Evolutionary conservation across 2,113 vertebrate genomes (phyloP).

Genomic region (Cisticola juncidis): DNA sequence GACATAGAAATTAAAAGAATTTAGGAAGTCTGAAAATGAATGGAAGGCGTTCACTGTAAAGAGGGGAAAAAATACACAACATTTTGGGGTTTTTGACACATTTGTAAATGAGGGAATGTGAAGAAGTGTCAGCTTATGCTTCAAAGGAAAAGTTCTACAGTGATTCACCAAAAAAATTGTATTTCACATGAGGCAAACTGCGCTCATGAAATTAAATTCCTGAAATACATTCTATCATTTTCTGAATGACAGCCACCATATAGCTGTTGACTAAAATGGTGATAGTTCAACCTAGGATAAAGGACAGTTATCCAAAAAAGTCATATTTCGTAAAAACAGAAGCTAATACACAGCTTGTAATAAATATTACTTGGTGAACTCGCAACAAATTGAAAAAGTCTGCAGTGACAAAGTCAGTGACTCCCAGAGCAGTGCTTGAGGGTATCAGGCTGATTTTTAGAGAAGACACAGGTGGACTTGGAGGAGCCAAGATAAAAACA

Average conservation of each 20-base stretch:
- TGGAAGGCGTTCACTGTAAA: neutral
- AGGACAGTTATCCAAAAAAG: neutral
- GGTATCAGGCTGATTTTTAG: neutral
- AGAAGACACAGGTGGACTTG: neutral
- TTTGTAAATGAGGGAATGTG: neutral
- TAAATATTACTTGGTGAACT: neutral
- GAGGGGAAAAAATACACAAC: fast-evolving
- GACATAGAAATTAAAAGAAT: neutral
- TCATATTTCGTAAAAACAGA: neutral
- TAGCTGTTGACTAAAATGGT: neutral
- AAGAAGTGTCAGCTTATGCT: neutral
- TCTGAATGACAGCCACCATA: neutral
- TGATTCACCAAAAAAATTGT: neutral
- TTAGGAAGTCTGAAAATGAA: neutral
- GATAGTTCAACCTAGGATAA: neutral
- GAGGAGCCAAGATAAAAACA: neutral
- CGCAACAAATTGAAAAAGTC: neutral
- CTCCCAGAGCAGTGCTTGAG: neutral
- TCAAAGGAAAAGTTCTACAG: neutral
- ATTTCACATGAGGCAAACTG: neutral
- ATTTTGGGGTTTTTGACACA: neutral
- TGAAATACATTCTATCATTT: neutral
- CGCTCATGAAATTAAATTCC: neutral
- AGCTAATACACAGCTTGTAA: neutral
- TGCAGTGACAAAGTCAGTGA: neutral